Conservation (phyloP, 2,888 invertebrate species). For the Frankliniella intonsa region DNA sequence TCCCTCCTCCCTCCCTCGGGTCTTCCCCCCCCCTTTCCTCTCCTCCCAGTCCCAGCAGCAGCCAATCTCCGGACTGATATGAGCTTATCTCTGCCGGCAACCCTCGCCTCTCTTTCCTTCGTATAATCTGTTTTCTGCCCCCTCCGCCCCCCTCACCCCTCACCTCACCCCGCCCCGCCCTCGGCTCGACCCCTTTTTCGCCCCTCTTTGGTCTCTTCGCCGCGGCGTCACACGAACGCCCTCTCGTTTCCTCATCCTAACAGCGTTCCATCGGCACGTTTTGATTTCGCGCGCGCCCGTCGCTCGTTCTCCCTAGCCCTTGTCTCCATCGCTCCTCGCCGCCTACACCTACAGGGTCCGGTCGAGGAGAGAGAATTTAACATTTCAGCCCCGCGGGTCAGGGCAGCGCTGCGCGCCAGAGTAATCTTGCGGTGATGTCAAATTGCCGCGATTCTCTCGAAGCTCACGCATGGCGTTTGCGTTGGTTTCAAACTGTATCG, state of each 20-base stretch:
- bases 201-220: background rate
- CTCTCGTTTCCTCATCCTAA: constrained; percentile 5
- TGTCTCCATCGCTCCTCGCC: background rate
- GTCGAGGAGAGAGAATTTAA: too few relatives aligned
- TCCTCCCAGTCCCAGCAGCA: background rate
- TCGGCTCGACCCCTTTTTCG: constrained; percentile 2
- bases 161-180: background rate
- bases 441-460: too few relatives aligned
- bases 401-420: too few relatives aligned
- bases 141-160: background rate
- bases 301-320: background rate
- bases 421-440: too few relatives aligned
- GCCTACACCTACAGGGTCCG: background rate
- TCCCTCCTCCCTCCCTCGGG: background rate
- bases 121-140: constrained; percentile 25
- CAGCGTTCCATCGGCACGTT: background rate
- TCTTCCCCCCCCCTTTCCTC: background rate
- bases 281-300: background rate
- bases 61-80: constrained; percentile 26
- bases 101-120: constrained; percentile 25
- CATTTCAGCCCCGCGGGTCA: too few relatives aligned
- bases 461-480: too few relatives aligned
- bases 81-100: constrained; percentile 26
- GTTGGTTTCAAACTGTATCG: too few relatives aligned
- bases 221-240: background rate